These are phyloP conservation scores for Malurus leucopterus DNA, from an alignment of 2,797 vertebrate genomes.

Conservation along the genomic window DNA sequence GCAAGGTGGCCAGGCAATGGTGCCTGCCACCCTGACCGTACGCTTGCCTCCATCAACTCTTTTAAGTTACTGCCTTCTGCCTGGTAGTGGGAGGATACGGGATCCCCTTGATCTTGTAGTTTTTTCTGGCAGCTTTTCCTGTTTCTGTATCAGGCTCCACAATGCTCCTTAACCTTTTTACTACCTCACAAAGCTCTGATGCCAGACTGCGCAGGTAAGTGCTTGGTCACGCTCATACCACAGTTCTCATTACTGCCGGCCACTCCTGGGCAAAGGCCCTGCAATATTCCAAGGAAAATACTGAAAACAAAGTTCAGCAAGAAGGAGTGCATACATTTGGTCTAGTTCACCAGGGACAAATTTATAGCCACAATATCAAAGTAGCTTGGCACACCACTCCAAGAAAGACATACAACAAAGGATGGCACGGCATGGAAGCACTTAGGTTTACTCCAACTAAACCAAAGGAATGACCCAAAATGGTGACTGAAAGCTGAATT, in stretches of 20 bases:
- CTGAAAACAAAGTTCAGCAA: neutral
- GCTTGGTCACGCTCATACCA: neutral
- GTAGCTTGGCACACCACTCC: neutral
- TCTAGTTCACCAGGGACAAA: neutral
- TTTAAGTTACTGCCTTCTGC: neutral
- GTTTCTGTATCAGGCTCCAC: neutral
- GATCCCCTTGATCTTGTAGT: neutral
- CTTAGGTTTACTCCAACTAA: neutral
- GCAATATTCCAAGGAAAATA: neutral
- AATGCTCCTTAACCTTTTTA: neutral
- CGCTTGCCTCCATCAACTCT: neutral
- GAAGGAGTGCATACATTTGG: neutral
- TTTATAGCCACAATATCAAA: neutral
- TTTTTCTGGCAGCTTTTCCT: neutral
- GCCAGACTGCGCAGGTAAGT: neutral
- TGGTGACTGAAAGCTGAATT: neutral
- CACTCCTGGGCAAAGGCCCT: neutral
- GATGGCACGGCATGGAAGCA: neutral
- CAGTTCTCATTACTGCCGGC: neutral
- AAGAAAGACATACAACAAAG: neutral
- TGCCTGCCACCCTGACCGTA: accelerated
- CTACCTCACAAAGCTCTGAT: neutral
- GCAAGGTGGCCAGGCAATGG: neutral
- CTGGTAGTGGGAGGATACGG: neutral
- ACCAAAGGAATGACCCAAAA: neutral